A percentile compares a stretch with the other conserved stretches of the same genome.
Evolutionary conservation across 2,113 vertebrate species (phyloP).

Genomic region (Perca flavescens): DNA sequence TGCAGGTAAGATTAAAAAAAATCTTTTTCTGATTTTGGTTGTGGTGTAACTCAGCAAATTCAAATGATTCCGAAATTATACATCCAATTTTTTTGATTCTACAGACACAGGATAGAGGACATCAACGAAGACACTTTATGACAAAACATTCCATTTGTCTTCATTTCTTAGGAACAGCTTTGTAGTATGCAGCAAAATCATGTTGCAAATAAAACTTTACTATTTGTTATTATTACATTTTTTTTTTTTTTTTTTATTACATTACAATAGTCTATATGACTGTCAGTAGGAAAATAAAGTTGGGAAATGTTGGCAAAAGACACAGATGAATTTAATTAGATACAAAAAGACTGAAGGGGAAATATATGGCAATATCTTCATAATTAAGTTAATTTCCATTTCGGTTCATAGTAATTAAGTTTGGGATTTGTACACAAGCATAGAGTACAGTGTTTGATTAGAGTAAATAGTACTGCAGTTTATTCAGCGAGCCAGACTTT

Average conservation of each 20-base stretch:
- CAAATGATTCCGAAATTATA: too few relatives aligned
- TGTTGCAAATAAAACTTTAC: background rate
- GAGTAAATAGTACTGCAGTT: conserved; percentile 37
- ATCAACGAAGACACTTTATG: background rate
- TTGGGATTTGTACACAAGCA: conserved; percentile 60
- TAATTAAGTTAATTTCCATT: conserved; percentile 70
- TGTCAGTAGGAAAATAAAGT: conserved; percentile 20
- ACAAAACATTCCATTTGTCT: background rate
- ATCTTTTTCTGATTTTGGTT: too few relatives aligned
- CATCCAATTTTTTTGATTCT: background rate
- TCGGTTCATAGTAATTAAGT: conserved; percentile 61
- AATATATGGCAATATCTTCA: conserved; percentile 55
- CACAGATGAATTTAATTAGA: conserved; percentile 50
- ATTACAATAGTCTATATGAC: background rate
- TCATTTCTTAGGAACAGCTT: background rate
- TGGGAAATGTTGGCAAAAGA: conserved; percentile 22
- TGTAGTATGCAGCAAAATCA: background rate
- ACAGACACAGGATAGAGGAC: background rate
- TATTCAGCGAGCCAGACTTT: conserved; percentile 21
- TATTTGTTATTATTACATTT: background rate
- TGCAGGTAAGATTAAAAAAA: too few relatives aligned
- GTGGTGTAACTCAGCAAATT: too few relatives aligned
- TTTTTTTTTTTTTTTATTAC: background rate
- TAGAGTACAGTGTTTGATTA: conserved; percentile 48
- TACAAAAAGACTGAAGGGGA: conserved; percentile 42